Base-by-base conservation (phyloP, 2,797 vertebrate genomes). In the Lacerta bilineata region DNA sequence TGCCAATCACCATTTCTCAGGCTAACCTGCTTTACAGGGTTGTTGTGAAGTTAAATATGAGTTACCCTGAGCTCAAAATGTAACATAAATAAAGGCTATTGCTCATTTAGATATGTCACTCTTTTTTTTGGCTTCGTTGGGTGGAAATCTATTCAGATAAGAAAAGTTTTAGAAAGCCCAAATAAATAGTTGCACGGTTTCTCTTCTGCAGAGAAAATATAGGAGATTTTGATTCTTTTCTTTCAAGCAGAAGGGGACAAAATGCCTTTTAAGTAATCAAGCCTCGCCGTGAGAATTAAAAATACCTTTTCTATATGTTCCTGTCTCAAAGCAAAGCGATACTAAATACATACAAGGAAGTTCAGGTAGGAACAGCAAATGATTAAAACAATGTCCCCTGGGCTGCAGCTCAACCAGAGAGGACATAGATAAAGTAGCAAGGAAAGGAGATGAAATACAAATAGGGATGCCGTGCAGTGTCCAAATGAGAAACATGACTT, bases 301-400 rank as follows among this genome's bases (percentile, higher is more conserved):
- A 96, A 96, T 96, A 93, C 91, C 94, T 94, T 89, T 95, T 95
- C 94, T 94, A 95, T 96, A 93, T 92, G 93, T 93, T 93, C 94
- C 92, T 90, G 90, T 90, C 85, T 72, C 81, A 92, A 91, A 92
- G 91, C 83, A 94, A 94, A 95, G 91, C 89, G 91, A 96, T 96
- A 95, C 94, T 96, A 96, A 95, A 92, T 93, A 93, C 91, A 86
- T 93, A 91, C 85, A 94, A 94, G 93, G 94, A 96, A 95, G 93
- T 95, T 95, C 94, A 94, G 93, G 87, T 93, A 94, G 93, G 91
- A 94, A 93, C 90, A 92, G 93, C 90, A 94, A 95, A 95, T 94
- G 95, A 96, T 95, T 95, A 95, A 95, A 95, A 96, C 90, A 94
- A 91, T 94, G 93, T 95, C 95, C 93, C 94, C 82, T 91, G 95